A percentile compares a stretch with the other conserved stretches of the same genome.
phyloP scores from a whole-genome alignment of 2,888 invertebrate genomes.

The Epinotia bilunana region DNA sequence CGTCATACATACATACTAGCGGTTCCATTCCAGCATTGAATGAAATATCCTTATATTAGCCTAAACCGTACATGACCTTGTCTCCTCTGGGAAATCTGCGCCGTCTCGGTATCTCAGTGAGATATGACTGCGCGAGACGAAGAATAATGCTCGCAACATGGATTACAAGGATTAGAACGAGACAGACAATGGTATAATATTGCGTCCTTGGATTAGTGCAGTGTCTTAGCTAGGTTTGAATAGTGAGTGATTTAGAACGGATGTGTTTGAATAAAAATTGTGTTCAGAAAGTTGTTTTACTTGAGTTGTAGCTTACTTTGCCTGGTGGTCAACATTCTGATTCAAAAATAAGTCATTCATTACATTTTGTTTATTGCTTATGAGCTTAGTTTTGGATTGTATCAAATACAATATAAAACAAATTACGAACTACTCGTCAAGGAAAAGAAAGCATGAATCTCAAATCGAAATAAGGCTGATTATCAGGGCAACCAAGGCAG shows the following conservation, averaged over 20 bases:
- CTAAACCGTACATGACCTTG: slow-evolving; percentile 38
- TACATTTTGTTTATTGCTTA: no score
- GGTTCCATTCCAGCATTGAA: background rate
- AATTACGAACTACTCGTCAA: no score
- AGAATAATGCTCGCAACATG: slow-evolving; percentile 42
- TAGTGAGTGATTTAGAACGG: background rate
- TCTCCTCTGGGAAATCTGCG: slow-evolving; percentile 38
- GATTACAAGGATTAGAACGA: slow-evolving; percentile 40
- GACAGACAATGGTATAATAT: slow-evolving; percentile 33
- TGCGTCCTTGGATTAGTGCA: slow-evolving; percentile 33
- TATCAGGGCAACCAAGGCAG: no score
- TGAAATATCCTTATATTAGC: slow-evolving; percentile 37
- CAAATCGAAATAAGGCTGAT: no score
- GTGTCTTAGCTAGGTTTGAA: background rate
- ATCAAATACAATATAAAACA: no score
- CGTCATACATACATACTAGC: no score
- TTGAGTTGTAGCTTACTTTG: background rate
- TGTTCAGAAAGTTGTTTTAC: background rate
- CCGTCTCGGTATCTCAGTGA: slow-evolving; percentile 28
- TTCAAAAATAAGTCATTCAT: no score
- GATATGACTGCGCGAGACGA: slow-evolving; percentile 42
- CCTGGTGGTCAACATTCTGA: no score
- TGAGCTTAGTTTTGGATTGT: no score
- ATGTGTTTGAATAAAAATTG: background rate
- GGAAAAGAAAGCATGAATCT: no score